A percentile compares a stretch with the other conserved stretches of the same genome.
Evolutionary conservation across 37 sponge, comb jelly and placozoan genomes (phyloP).

Genomic region (Cliona cf. orientalis): DNA sequence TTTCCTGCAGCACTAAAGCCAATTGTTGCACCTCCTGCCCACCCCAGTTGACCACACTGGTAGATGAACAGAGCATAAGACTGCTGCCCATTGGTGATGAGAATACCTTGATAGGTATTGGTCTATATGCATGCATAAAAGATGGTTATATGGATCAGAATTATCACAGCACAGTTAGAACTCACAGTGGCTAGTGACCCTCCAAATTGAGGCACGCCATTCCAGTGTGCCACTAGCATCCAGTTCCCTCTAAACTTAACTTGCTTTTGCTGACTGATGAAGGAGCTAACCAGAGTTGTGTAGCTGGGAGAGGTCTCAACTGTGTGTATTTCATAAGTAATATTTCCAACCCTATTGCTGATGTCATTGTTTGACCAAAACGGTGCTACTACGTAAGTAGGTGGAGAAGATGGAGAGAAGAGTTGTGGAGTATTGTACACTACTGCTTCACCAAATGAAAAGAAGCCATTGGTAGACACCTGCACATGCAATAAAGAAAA

Average conservation of each 20-base stretch:
- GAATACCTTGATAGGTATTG: constrained; percentile 52
- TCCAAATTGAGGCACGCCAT: constrained; percentile 3
- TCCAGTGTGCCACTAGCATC: constrained; percentile 34
- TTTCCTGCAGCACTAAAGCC: constrained; percentile 37
- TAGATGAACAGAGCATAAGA: constrained; percentile 58
- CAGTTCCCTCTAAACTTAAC: constrained; percentile 18
- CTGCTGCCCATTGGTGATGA: constrained; percentile 20
- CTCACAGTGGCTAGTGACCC: neutral
- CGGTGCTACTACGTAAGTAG: constrained; percentile 22
- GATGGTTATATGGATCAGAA: neutral
- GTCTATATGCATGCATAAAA: neutral
- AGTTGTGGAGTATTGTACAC: neutral
- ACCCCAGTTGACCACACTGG: constrained; percentile 35
- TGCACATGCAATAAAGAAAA: neutral
- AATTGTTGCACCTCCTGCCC: constrained; percentile 33
- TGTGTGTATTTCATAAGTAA: constrained; percentile 28
- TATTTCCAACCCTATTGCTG: constrained; percentile 8
- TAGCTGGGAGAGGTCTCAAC: neutral
- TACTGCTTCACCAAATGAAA: constrained; percentile 17
- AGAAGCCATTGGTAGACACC: constrained; percentile 4
- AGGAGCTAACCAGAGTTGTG: constrained; percentile 8
- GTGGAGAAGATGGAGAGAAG: neutral
- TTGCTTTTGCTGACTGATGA: constrained; percentile 6
- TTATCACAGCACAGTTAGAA: neutral
- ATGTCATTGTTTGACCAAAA: constrained; percentile 42